Evolutionary conservation across 2,888 invertebrate genomes (phyloP), one percentile per base, ranked within the genome.

Genomic region (Hipparchia sbordonii): DNA sequence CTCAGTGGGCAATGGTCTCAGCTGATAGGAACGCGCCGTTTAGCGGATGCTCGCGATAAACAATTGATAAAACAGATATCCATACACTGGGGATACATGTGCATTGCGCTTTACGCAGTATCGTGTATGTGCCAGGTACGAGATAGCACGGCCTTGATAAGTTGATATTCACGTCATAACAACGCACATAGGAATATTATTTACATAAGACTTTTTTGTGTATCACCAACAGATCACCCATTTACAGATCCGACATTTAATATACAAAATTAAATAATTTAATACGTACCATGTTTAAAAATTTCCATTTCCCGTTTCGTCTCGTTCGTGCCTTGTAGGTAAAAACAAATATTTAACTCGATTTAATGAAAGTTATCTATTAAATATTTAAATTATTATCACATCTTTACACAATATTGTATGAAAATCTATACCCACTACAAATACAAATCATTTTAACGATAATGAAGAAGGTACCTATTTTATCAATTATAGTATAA

Each of bases 91-190:
- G 77, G 79, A 82, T 79, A 80, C 82, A 78, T 78, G 79, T 79
- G 81, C 80, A 82, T 80, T 82, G 79, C 72, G 78, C 78, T 82
- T 79, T 77, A 81, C 80, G 78, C 81, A 78, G 78, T 13, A 77
- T 78, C 81, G 74, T 68, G 74, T 74, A 82, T 78, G 92, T 91
- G 83, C 91, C 93, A 86, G 93, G 92, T 85, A 93, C 93, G 84
- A 80, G 78, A 80, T 79, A 82, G 83, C 81, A 86, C 93, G 93
- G 89, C 93, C 93, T 93, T 93, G 92, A 85, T 86, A 82, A 91
- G 92, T 93, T 93, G 91, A 85, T 86, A 82, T 79, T 86, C 85
- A 88, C 89, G 86, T 85, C 85, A 84, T 71, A 76, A 76, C 75
- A 77, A 76, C 75, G 72, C 59, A 73, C 69, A 62, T 66, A 52